Base-by-base conservation (phyloP, 2,888 invertebrate species). In the Ischnus inquisitorius region DNA sequence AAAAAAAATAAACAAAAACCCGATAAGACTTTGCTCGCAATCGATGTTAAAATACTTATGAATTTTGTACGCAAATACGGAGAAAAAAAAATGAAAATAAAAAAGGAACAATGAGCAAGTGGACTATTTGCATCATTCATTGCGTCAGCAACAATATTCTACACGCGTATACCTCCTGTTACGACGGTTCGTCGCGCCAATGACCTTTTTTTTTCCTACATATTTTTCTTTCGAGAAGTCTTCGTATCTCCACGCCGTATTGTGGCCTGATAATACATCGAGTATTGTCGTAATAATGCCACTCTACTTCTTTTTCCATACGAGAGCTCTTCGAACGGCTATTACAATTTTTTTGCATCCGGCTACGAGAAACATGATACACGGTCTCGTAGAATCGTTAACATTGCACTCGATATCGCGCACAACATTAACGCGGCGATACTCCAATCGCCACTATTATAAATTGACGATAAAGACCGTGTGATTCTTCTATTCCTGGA, bases 81-180 rank as follows among this genome's bases (percentile, higher is more conserved):
- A 51, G 60, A 75, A 62, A 65, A 54, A 65, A 69, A 16, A 79
- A 74, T 6, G 48, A 74, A 19, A 65, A 57, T 39, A 22, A 22
- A 48, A 60, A 76, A 34, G 3, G 62, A 65, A 62, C 57, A 79
- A 74, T 69, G 65, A 57, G 10, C 62, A 65, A 80, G 62, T 62
- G 8, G 46, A 57, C 65, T 60, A 6, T 60, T 71, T 25, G 14
- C 46, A 48, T 41, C 14, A 74, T 48, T 76, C 39, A 65, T 65
- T 39, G 46, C 34, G 39, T 64, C 19, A 62, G 34, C 46, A 10
- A n/a, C 34, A 16, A 64, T 39, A 39, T 64, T 16, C 64, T 16
- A 64, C 34, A 2, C 25, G 2, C 46, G 12, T 14, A 34, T 68
- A 48, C 74, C n/a, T 39, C n/a, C 39, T 39, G 16, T 64, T 39